Conservation (phyloP, 2,113 vertebrate species). For the Ia io region DNA sequence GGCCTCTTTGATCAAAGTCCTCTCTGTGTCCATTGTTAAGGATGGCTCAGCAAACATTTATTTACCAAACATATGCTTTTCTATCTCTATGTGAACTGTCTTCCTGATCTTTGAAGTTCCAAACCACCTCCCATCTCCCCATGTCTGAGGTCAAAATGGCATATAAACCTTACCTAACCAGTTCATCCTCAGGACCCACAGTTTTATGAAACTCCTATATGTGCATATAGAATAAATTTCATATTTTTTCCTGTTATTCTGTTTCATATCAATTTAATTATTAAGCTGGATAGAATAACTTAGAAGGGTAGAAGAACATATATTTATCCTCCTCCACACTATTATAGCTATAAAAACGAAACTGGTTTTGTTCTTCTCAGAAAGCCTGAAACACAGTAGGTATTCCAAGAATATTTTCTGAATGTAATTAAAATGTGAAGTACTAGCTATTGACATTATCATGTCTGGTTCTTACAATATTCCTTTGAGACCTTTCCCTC, state of each 20-base stretch:
- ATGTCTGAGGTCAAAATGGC: not conserved
- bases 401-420: not conserved
- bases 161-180: not conserved
- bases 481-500: not conserved
- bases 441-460: not conserved
- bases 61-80: not conserved
- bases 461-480: not conserved
- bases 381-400: not conserved
- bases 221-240: too few species aligned
- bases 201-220: not conserved
- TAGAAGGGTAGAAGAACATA: not conserved
- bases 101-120: not conserved
- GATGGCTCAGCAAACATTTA: not conserved
- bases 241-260: not conserved
- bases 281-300: not conserved
- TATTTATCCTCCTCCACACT: not conserved
- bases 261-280: not conserved
- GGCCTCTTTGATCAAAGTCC: not conserved
- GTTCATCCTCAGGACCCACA: not conserved
- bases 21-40: not conserved
- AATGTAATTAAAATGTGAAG: conserved; percentile 17
- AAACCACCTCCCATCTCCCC: not conserved
- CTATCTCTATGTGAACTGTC: not conserved
- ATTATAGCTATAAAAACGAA: not conserved
- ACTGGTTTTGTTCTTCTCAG: not conserved